phyloP scores from a whole-genome alignment of 2,888 invertebrate species.

The Ochropleura plecta region DNA sequence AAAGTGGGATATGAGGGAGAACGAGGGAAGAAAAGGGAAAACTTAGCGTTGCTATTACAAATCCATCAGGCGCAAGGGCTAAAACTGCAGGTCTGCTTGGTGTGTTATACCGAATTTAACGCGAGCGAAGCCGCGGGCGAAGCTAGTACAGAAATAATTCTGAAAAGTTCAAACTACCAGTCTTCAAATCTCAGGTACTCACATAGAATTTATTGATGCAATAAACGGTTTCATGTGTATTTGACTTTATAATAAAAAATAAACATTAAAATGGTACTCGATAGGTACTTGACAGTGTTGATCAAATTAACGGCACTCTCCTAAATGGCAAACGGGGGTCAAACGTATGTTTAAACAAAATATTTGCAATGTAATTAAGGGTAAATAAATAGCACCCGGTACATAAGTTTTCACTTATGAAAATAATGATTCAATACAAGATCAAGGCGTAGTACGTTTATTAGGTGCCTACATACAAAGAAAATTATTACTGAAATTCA shows the following conservation, averaged over 20 bases:
- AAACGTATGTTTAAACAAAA: slow-evolving; percentile 15
- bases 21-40: no score
- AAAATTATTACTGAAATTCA: not conserved
- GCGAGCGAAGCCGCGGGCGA: no score
- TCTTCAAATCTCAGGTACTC: not conserved
- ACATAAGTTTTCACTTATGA: slow-evolving; percentile 8
- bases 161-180: not conserved
- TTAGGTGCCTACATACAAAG: not conserved
- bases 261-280: not conserved
- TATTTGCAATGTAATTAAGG: slow-evolving; percentile 54
- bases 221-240: not conserved
- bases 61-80: no score
- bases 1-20: no score
- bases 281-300: not conserved
- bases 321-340: slow-evolving; percentile 30
- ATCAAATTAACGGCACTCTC: slow-evolving; percentile 29
- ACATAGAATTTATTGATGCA: no score
- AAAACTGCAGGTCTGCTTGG: no score
- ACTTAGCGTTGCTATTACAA: no score
- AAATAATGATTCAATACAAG: slow-evolving; percentile 5
- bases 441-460: no score
- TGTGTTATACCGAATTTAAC: no score
- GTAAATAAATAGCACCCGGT: slow-evolving; percentile 18
- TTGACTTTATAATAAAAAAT: not conserved
- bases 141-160: not conserved